Conservation (phyloP, 2,113 vertebrate species). For the zebrafish (Danio rerio) region GRCz12tu NC_133189.1:58331001-58331500, state of each 20-base stretch:
- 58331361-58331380: neutral
- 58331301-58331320: neutral
- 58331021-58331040: conserved; percentile 70
- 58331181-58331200: conserved; percentile 8
- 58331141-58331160: conserved; percentile 69
- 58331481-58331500: too few species aligned
- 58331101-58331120: conserved; percentile 79
- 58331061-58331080: conserved; percentile 72
- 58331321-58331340: neutral
- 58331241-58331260: conserved; percentile 45
- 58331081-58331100: conserved; percentile 66
- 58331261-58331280: neutral
- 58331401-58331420: neutral
- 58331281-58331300: neutral
- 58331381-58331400: neutral
- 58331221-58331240: conserved; percentile 69
- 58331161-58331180: neutral
- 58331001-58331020: conserved; percentile 35
- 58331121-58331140: conserved; percentile 68
- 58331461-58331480: neutral
- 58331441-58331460: neutral
- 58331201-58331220: conserved; percentile 68
- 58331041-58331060: conserved; percentile 77
- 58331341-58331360: neutral
- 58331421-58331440: neutral